A percentile compares a stretch with the other conserved stretches of the same genome.
These are phyloP conservation scores for Unio pictorum DNA, from an alignment of 2,888 invertebrate species.

Conservation along the genomic window DNA sequence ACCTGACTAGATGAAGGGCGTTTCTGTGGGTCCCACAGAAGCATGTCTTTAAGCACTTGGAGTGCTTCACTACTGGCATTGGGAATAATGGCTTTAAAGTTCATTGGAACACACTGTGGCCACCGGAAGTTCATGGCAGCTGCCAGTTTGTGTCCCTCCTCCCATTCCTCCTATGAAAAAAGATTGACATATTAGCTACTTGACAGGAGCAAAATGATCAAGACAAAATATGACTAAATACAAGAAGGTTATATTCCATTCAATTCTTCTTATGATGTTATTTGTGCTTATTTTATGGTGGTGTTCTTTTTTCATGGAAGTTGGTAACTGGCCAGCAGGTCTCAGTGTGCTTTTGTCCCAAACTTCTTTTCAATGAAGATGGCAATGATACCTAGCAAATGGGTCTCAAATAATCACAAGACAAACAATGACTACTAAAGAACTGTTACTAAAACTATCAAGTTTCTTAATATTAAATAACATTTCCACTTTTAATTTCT, in stretches of 20 bases:
- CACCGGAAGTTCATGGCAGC: constrained; percentile 96
- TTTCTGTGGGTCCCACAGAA: constrained; percentile 93
- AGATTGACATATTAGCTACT: not conserved
- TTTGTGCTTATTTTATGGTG: not conserved
- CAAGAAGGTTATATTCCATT: not conserved
- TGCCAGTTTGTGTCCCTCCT: constrained; percentile 94
- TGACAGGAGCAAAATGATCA: not conserved
- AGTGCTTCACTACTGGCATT: constrained; percentile 88
- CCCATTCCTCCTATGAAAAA: constrained; percentile 85
- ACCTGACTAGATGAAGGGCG: constrained; percentile 85
- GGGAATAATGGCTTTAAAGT: constrained; percentile 85
- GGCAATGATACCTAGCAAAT: not conserved
- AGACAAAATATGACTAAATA: not conserved
- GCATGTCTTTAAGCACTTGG: constrained; percentile 86
- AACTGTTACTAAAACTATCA: no score
- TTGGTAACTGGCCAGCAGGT: not conserved
- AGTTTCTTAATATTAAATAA: no score
- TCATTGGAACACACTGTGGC: constrained; percentile 88
- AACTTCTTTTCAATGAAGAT: constrained; percentile 1
- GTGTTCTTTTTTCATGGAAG: no score
- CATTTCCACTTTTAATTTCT: no score
- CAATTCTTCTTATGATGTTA: not conserved
- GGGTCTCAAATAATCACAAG: not conserved
- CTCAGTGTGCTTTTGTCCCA: not conserved
- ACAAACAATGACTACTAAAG: not conserved